Evolutionary conservation across 2,797 vertebrate genomes (phyloP).

Genomic region (Notoglanidium macrostoma): DNA sequence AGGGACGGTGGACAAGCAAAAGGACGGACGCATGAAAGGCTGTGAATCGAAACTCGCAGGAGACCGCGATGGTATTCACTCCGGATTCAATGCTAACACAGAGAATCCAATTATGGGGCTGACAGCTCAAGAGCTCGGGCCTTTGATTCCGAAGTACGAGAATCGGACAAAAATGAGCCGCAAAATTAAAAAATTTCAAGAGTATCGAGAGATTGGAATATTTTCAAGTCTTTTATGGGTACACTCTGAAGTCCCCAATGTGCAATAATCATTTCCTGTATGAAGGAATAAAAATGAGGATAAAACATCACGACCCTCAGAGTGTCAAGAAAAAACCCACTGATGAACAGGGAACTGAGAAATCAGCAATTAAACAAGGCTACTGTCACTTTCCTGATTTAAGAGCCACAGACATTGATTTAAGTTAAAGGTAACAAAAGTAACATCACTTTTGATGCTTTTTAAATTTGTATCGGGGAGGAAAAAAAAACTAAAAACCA

Average conservation of each 20-base stretch:
- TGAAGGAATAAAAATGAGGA: background rate
- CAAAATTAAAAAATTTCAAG: conserved; percentile 25
- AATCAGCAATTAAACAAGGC: background rate
- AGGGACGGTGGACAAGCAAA: conserved; percentile 36
- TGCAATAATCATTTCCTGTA: background rate
- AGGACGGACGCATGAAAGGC: conserved; percentile 47
- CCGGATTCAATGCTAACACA: conserved; percentile 49
- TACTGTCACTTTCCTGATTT: background rate
- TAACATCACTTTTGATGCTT: background rate
- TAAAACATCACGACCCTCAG: conserved; percentile 4
- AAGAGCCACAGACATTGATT: background rate
- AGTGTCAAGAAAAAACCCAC: background rate
- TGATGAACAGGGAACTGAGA: background rate
- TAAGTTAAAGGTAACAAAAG: background rate
- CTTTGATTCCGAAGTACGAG: conserved; percentile 28
- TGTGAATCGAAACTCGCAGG: conserved; percentile 50
- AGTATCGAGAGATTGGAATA: conserved; percentile 33
- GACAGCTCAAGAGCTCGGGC: conserved; percentile 46
- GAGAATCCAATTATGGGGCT: conserved; percentile 52
- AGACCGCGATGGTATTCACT: conserved; percentile 50
- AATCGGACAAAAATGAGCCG: conserved; percentile 30
- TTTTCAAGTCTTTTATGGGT: background rate
- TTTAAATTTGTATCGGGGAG: too few species aligned
- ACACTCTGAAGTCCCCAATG: background rate
- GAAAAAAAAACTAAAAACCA: too few species aligned